These are phyloP conservation scores for Sebastes hubbsi DNA, from an alignment of 2,797 vertebrate species.

Conservation along the genomic window DNA sequence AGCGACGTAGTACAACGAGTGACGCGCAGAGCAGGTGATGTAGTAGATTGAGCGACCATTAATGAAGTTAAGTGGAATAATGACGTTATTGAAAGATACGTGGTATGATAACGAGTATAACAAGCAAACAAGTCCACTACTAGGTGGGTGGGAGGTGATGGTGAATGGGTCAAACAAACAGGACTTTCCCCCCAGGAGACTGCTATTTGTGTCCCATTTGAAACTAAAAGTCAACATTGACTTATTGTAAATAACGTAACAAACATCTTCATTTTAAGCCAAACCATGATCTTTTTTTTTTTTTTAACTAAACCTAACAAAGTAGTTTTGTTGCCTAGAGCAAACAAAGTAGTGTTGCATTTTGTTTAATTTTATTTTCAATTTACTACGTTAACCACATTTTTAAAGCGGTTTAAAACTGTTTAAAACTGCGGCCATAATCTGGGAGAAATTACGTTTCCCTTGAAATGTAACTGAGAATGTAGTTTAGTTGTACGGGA, in stretches of 20 bases:
- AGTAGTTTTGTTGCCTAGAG: no score
- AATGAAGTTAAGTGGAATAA: no score
- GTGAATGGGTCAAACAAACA: neutral
- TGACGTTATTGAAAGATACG: no score
- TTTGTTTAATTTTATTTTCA: neutral
- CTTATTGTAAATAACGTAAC: neutral
- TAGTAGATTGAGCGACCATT: no score
- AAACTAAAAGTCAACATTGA: neutral
- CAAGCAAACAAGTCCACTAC: neutral
- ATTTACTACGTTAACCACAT: no score
- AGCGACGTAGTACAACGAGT: no score
- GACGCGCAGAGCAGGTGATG: no score
- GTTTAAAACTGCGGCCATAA: neutral
- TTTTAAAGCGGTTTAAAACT: no score
- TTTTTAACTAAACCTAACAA: no score
- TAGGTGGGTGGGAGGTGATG: neutral
- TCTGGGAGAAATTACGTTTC: neutral
- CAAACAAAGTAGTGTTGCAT: neutral
- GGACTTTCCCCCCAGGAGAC: no score
- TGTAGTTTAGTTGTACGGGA: neutral
- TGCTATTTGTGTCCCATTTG: neutral
- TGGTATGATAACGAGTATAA: no score
- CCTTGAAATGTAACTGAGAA: neutral
- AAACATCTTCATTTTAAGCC: neutral
- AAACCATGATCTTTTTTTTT: no score